Evolutionary conservation across 2,797 vertebrate genomes (phyloP).

Genomic region (Carapus acus): DNA sequence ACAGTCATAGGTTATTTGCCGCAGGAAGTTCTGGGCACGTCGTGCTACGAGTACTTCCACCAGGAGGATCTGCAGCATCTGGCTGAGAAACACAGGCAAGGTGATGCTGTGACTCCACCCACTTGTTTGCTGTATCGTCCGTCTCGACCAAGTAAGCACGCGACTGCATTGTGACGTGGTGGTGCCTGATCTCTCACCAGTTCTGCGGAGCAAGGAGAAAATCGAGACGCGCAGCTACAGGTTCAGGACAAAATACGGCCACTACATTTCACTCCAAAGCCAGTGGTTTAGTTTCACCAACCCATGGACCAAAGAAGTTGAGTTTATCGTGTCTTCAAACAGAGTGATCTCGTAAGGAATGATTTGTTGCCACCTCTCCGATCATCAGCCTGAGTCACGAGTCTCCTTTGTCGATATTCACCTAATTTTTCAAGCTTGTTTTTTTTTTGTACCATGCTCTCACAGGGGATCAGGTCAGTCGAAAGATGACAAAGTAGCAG

Average conservation of each 20-base stretch:
- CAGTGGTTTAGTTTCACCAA: conserved; percentile 99
- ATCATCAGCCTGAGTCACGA: no score
- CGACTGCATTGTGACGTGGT: not conserved
- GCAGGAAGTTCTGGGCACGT: conserved; percentile 94
- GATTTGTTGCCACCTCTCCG: not conserved
- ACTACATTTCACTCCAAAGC: conserved; percentile 89
- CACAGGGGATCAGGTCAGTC: conserved; percentile 49
- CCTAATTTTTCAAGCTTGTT: no score
- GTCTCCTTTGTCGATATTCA: no score
- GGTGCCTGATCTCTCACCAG: conserved; percentile 59
- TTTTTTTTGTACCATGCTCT: conserved; percentile 15
- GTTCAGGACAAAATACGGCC: conserved; percentile 94
- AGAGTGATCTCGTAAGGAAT: conserved; percentile 87
- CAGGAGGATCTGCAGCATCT: conserved; percentile 93
- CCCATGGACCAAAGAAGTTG: conserved; percentile 99
- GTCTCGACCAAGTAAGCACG: no score
- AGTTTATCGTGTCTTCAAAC: conserved; percentile 94
- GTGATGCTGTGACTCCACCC: conserved; percentile 61
- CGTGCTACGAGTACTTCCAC: conserved; percentile 97
- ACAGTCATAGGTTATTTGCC: conserved; percentile 91
- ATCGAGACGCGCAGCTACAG: conserved; percentile 90
- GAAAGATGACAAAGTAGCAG: conserved; percentile 41
- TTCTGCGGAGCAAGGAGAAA: conserved; percentile 94
- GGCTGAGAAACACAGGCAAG: conserved; percentile 92
- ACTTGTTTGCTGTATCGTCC: no score